These are phyloP conservation scores for Deilephila elpenor DNA, from an alignment of 2,888 invertebrate species.

Conservation along the genomic window DNA sequence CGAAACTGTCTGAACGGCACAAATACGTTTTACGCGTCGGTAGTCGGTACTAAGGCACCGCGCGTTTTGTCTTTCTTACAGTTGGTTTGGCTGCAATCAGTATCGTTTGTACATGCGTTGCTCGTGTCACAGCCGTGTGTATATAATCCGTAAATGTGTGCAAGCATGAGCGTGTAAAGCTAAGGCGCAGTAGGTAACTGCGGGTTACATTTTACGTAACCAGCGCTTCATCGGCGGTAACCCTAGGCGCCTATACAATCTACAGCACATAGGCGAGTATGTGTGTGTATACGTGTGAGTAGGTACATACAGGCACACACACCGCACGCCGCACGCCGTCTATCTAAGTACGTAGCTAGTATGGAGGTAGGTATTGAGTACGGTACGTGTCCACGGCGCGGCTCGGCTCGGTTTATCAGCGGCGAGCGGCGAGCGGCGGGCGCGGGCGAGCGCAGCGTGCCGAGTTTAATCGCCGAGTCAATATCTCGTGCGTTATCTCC, in stretches of 20 bases:
- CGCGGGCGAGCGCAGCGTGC: constrained; percentile 22
- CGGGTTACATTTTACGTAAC: constrained; percentile 25
- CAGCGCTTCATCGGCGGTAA: constrained; percentile 23
- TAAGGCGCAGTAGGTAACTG: constrained; percentile 22
- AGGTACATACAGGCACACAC: neutral
- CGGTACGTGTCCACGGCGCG: constrained; percentile 23
- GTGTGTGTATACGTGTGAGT: neutral
- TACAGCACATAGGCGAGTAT: neutral
- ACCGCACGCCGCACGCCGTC: neutral
- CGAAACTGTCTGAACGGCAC: constrained; percentile 9
- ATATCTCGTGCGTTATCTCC: constrained; percentile 62
- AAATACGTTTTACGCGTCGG: constrained; percentile 6
- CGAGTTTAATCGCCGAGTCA: constrained; percentile 57
- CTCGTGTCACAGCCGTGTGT: constrained; percentile 1
- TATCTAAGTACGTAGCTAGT: constrained; percentile 1
- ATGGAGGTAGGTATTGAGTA: neutral
- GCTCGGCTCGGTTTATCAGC: constrained; percentile 25
- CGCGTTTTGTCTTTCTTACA: constrained; percentile 7
- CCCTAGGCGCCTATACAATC: constrained; percentile 12
- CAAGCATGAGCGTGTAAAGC: constrained; percentile 11
- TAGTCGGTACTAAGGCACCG: neutral
- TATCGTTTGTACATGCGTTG: neutral
- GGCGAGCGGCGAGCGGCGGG: constrained; percentile 1
- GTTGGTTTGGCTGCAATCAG: neutral
- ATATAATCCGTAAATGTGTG: constrained; percentile 5